Percentiles rank a stretch among this genome's conserved stretches.
phyloP scores from a whole-genome alignment of 2,113 vertebrate species.

The Piliocolobus tephrosceles region DNA sequence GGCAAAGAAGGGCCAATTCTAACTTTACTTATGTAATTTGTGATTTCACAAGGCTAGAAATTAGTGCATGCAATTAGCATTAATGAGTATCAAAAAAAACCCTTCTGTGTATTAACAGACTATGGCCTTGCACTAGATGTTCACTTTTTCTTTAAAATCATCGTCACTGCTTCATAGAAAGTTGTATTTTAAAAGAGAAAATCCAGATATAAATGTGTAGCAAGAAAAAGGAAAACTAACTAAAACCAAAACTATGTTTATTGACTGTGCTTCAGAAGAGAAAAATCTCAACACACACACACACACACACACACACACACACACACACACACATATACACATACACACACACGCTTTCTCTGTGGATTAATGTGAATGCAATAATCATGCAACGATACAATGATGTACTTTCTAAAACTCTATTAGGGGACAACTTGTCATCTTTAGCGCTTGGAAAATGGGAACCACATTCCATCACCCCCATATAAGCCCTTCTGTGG shows the following conservation, averaged over 20 bases:
- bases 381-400: background rate
- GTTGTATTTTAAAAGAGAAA: slow-evolving; percentile 44
- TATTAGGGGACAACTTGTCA: background rate
- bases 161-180: background rate
- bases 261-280: background rate
- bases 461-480: background rate
- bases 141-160: background rate
- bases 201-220: background rate
- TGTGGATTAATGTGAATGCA: background rate
- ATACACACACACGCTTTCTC: background rate
- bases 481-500: background rate
- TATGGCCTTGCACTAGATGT: background rate
- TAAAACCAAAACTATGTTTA: slow-evolving; percentile 10
- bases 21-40: background rate
- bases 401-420: background rate
- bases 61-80: background rate
- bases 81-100: background rate
- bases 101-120: background rate
- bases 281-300: background rate
- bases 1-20: background rate
- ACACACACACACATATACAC: background rate
- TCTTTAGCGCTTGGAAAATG: background rate
- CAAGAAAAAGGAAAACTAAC: background rate
- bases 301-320: background rate
- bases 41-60: background rate